Conservation (phyloP, 2,113 vertebrate species). For the Calypte anna region DNA sequence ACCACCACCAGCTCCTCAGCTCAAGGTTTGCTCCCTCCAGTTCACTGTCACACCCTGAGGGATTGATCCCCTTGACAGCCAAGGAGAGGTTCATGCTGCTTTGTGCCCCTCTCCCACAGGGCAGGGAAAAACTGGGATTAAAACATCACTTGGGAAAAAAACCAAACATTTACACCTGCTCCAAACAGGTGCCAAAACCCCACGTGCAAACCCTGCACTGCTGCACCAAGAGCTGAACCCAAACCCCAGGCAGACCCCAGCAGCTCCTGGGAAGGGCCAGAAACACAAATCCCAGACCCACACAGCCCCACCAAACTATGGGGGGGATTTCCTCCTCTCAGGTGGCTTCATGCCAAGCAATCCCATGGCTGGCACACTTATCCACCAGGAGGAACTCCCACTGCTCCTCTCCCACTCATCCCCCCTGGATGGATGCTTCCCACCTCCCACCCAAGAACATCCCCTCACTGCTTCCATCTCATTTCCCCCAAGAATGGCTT, state of each 20-base stretch:
- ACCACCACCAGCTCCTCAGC: neutral
- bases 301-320: neutral
- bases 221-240: accelerated
- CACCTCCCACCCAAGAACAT: neutral
- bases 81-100: neutral
- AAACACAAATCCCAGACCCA: neutral
- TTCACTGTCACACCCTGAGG: accelerated
- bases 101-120: neutral
- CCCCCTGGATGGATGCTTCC: neutral
- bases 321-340: neutral
- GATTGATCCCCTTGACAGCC: neutral
- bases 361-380: neutral
- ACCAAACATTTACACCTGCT: neutral
- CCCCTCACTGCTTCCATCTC: accelerated
- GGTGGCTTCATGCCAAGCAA: neutral
- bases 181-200: neutral
- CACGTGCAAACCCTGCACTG: accelerated
- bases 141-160: neutral
- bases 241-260: accelerated
- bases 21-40: neutral
- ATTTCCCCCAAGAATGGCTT: accelerated
- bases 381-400: neutral
- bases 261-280: accelerated
- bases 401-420: neutral
- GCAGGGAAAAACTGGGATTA: accelerated